Evolutionary conservation across 2,113 vertebrate species (phyloP), one percentile per base, ranked within the genome.

Genomic region (Hippocampus abdominalis): DNA sequence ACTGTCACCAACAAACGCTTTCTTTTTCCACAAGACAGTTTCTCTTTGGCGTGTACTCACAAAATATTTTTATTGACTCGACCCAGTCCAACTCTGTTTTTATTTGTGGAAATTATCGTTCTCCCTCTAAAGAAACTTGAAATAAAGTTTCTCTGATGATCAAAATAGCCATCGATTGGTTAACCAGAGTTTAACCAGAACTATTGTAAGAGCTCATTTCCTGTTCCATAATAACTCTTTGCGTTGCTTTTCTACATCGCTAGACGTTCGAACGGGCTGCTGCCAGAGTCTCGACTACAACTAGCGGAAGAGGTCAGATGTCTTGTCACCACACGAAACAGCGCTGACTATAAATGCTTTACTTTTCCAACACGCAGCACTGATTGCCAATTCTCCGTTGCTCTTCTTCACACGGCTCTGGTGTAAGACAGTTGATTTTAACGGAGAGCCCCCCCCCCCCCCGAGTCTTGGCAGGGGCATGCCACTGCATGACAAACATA

Each of bases 401-500:
- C 6, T 46, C 40, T 71, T 66, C 59, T 71, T 85, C 71, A 40
- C 69, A 62, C 70, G 57, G 6, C 60, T 56, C 65, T 39, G 42
- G n/a, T 44, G 13, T 42, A 71, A 81, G 74, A 36, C 32, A 36
- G 32, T 36, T 36, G 32, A 36, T 5, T 36, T 68, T 44, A 75
- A 75, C 4, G 74, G 74, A 68, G 62, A 23, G 62, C 20, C 21
- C 72, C 67, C 44, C 27, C 42, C 21, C 39, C 5, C 75, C 59
- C 44, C 8, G 62, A 68, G 66, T 53, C 70, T 89, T 89, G 81
- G 81, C 77, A 79, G 67, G 36, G 57, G 79, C 75, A 68, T 68
- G 51, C 27, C 16, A 3, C 64, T 44, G 80, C 86, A 89, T 91
- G 89, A 85, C 81, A 84, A 69, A 70, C 88, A 88, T 86, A 83